A percentile compares a stretch with the other conserved stretches of the same genome.
Evolutionary conservation across 2,888 invertebrate species (phyloP).

Genomic region (Xestia c-nigrum): DNA sequence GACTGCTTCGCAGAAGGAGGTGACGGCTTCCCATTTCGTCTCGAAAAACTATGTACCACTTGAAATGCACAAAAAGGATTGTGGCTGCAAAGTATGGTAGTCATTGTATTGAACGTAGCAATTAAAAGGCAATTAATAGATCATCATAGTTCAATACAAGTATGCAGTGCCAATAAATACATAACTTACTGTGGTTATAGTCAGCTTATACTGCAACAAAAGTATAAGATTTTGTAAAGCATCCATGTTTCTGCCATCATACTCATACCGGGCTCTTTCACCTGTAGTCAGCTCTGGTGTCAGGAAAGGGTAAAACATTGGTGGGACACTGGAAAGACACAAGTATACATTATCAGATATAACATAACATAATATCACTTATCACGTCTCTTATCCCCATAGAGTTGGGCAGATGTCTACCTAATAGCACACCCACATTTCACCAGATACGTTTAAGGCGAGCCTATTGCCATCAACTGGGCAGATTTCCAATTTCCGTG

Average conservation of each 20-base stretch:
- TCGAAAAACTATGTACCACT: neutral
- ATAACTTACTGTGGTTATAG: slow-evolving; percentile 87
- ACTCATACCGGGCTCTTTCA: slow-evolving; percentile 88
- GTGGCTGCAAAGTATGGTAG: neutral
- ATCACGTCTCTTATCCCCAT: no score
- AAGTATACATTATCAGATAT: neutral
- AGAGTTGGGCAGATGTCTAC: no score
- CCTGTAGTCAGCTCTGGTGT: slow-evolving; percentile 90
- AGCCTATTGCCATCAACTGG: no score
- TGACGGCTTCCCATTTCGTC: no score
- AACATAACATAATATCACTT: neutral
- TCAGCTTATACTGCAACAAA: slow-evolving; percentile 92
- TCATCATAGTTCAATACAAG: neutral
- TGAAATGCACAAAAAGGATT: neutral
- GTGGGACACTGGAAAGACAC: slow-evolving; percentile 92
- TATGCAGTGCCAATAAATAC: neutral
- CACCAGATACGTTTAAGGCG: no score
- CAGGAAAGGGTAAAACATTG: slow-evolving; percentile 93
- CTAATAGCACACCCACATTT: no score
- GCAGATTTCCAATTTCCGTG: no score
- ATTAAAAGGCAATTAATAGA: neutral
- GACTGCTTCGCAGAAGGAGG: no score
- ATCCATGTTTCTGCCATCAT: slow-evolving; percentile 94
- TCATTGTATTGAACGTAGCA: neutral
- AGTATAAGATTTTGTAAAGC: slow-evolving; percentile 93